Evolutionary conservation across 2,797 vertebrate genomes (phyloP).

Genomic region (Hypotaenidia okinawae): DNA sequence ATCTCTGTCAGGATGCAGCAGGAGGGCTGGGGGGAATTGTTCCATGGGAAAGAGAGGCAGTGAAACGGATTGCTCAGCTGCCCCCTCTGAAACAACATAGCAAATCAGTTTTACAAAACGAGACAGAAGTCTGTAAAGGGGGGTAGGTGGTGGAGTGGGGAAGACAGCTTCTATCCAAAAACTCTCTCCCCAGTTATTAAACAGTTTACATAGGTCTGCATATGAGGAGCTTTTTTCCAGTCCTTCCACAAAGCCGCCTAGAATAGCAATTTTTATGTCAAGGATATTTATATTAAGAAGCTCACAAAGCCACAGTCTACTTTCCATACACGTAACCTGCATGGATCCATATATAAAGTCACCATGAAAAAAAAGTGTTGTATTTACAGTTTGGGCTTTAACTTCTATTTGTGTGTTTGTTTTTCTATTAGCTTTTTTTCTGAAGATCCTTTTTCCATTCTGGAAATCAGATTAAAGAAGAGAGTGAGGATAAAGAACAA

Average conservation of each 20-base stretch:
- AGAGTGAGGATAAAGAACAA: background rate
- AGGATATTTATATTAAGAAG: conserved; percentile 56
- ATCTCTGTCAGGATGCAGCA: conserved; percentile 47
- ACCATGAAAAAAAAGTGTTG: background rate
- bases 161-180: background rate
- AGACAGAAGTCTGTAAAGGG: background rate
- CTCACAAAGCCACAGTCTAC: conserved; percentile 45
- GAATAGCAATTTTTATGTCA: conserved; percentile 61
- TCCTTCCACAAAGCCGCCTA: conserved; percentile 26
- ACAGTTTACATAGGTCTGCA: conserved; percentile 26
- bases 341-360: conserved; percentile 12
- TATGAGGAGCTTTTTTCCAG: conserved; percentile 25
- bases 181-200: conserved; percentile 18
- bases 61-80: conserved; percentile 55
- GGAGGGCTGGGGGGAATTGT: conserved; percentile 39
- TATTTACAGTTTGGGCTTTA: conserved; percentile 17
- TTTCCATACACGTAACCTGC: conserved; percentile 38
- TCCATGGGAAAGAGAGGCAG: conserved; percentile 39
- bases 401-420: background rate
- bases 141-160: background rate
- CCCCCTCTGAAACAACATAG: conserved; percentile 8
- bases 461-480: background rate
- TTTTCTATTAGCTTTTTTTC: background rate
- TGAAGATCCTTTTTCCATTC: background rate
- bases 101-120: background rate